Base-by-base conservation (phyloP, 2,888 invertebrate species). In the Drosophila nigritarsus region DNA sequence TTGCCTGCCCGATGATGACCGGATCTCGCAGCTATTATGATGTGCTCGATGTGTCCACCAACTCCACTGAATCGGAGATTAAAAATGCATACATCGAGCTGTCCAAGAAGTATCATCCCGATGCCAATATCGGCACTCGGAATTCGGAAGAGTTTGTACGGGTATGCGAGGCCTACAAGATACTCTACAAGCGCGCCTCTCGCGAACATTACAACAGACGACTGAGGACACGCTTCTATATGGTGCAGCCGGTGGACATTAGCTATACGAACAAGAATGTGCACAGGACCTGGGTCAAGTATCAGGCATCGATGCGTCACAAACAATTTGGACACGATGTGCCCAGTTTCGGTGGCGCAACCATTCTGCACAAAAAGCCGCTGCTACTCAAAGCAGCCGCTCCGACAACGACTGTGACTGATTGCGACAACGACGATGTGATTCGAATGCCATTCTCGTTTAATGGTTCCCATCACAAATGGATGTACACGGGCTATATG, bases 51-150 rank as follows among this genome's bases (percentile, higher is more conserved):
- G 61, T 84, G 50, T 64, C 80, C 0, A 15, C 29, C 9, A 61
- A 73, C 15, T 72, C 71, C 18, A 75, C 55, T n/a, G 59, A 65
- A 9, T 40, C 66, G 55, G 65, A 84, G 24, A 80, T 84, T 13
- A 82, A 73, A 38, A 29, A 45, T 2, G 87, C 87, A 20, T 84
- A 61, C 30, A 73, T 84, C 0, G 63, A 78, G 24, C 54, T 84
- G 2, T 82, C 83, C 0, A 84, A 84, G 32, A 87, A 78, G 18
- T 87, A 87, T 40, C 83, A 84, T 75, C 83, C 83, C 29, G 83
- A 84, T 51, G 62, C 53, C 3, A 80, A 68, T 15, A 30, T 42
- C 0, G 20, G 13, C 0, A 53, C 65, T 0, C 11, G 70, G 3
- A 49, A 78, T 36, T 54, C 85, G 0, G 82, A 75, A 18, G 40